Evolutionary conservation across 1,140 invertebrate genomes (phyloP).

Genomic region (Anagrus nilaparvatae): DNA sequence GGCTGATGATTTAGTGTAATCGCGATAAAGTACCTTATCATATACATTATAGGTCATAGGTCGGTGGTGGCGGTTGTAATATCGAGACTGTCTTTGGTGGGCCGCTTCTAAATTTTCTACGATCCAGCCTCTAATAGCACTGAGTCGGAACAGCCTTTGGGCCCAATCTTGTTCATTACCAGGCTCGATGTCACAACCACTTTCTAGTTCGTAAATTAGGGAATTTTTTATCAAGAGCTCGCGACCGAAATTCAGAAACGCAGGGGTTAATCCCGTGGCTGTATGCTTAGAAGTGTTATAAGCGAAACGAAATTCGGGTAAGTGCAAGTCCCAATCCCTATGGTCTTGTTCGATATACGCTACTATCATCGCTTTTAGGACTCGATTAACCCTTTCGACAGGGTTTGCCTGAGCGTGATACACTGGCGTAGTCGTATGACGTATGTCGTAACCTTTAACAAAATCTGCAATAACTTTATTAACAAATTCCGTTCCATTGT

Average conservation of each 20-base stretch:
- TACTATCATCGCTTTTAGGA: constrained; percentile 4
- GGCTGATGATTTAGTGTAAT: no score
- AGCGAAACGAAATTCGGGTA: constrained; percentile 2
- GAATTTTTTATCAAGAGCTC: no score
- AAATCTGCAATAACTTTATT: not conserved
- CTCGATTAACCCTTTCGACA: constrained; percentile 2
- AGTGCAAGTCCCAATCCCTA: constrained; percentile 1
- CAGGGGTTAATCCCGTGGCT: constrained; percentile 1
- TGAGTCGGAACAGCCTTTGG: no score
- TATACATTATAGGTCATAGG: no score
- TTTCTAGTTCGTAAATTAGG: no score
- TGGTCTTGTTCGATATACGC: not conserved
- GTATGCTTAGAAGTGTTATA: constrained; percentile 7
- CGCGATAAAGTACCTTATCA: no score
- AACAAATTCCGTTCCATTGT: constrained; percentile 14
- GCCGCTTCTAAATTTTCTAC: no score
- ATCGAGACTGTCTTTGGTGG: no score
- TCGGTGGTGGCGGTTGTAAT: no score
- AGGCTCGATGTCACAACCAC: no score
- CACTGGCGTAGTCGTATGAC: not conserved
- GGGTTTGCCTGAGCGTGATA: constrained; percentile 8
- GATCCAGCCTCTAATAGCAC: no score
- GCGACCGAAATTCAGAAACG: constrained; percentile 9
- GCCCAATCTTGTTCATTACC: no score
- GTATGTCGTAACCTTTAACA: not conserved